phyloP scores from a whole-genome alignment of 2,888 invertebrate species.

The Caenorhabditis drosophilae region DNA sequence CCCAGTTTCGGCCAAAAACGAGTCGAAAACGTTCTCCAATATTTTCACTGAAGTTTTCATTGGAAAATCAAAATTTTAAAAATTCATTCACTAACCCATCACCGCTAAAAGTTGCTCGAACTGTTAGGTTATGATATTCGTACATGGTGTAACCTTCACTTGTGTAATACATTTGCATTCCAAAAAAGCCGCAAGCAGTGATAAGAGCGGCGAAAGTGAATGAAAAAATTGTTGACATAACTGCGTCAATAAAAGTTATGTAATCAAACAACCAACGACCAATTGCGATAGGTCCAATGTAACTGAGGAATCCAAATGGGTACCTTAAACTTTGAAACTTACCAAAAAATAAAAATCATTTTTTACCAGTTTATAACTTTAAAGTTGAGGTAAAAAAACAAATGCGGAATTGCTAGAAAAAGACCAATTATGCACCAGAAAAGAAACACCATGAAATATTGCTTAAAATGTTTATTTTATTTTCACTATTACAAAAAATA shows the following conservation, averaged over 20 bases:
- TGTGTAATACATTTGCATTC: slow-evolving; percentile 65
- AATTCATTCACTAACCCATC: slow-evolving; percentile 50
- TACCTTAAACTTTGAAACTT: slow-evolving; percentile 32
- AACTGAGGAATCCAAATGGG: slow-evolving; percentile 60
- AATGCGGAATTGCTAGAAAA: slow-evolving; percentile 45
- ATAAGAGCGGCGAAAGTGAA: slow-evolving; percentile 52
- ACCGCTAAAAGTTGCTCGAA: slow-evolving; percentile 58
- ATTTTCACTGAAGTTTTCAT: slow-evolving; percentile 46
- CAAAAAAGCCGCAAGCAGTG: slow-evolving; percentile 58
- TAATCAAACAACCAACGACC: slow-evolving; percentile 52
- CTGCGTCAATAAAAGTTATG: slow-evolving; percentile 16
- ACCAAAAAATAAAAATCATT: slow-evolving; percentile 1
- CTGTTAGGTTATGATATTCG: slow-evolving; percentile 61
- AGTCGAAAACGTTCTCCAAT: slow-evolving; percentile 61
- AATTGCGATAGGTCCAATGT: slow-evolving; percentile 61
- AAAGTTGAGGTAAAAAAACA: slow-evolving; percentile 46
- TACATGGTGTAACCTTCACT: slow-evolving; percentile 66
- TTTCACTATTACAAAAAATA: neutral
- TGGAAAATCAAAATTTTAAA: slow-evolving; percentile 13
- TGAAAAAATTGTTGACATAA: slow-evolving; percentile 50
- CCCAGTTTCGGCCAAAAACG: slow-evolving; percentile 65
- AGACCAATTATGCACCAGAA: slow-evolving; percentile 67
- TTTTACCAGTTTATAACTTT: slow-evolving; percentile 53
- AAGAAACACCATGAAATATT: slow-evolving; percentile 70
- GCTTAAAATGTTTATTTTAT: slow-evolving; percentile 56